Base-by-base conservation (phyloP, 1,140 invertebrate species). In the Chironomus tepperi region DNA sequence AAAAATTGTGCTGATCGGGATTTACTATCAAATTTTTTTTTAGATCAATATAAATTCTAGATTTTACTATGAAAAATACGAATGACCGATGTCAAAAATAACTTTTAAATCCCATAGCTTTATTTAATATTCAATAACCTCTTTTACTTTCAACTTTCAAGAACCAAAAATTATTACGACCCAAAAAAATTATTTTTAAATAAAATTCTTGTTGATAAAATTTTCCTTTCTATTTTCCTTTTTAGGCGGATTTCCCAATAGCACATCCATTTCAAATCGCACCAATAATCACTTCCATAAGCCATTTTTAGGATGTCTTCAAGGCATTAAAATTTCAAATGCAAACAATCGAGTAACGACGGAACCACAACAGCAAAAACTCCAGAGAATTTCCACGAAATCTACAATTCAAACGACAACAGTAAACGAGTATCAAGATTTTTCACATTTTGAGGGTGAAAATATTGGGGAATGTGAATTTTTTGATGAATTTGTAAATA, bases 391-490 rank as follows among this genome's bases (percentile, higher is more conserved):
- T 15, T 47, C 12, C 8, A 67, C 64, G 3, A 67, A n/a, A 9
- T 67, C 64, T 15, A 16, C 18, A 34, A 5, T 18, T 67, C 16
- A 64, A 76, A 24, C 43, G 24, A 65, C 72, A 43, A 34, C 21
- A 75, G 67, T 18, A 18, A 42, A 10, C 12, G 9, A 21, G 73
- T 75, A 70, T 75, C 42, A 67, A 47, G 85, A 88, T 79, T 87
- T 87, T 77, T 84, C 84, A 65, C 76, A 79, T 3, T 86, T 84
- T 76, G 82, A 85, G 75, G 86, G 87, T 73, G 83, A 83, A 77
- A 87, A 87, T 77, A 83, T 88, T 78, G 83, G 83, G 74, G 83
- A 82, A 75, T 87, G 86, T 80, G 84, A 85, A 79, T 75, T 82
- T 74, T 79, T 81, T 76, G 81, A 80, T 19, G 81, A 82, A 67